Conservation (phyloP, 2,797 vertebrate species). For the Gymnocypris eckloni region DNA sequence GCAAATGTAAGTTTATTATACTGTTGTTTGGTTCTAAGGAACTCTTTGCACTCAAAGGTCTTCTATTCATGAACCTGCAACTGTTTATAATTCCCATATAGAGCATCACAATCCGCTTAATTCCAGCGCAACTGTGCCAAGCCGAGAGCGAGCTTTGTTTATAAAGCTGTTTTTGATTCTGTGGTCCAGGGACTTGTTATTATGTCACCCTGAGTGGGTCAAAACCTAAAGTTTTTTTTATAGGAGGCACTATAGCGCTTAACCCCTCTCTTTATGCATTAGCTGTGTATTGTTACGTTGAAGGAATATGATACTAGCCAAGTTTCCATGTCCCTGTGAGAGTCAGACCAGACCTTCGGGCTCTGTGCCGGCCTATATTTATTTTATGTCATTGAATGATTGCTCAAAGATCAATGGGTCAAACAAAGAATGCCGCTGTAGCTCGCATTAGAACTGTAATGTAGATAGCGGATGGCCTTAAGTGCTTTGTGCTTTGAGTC, state of each 20-base stretch:
- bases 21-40: slow-evolving; percentile 14
- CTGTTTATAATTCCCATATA: slow-evolving; percentile 47
- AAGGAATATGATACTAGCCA: slow-evolving; percentile 27
- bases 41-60: slow-evolving; percentile 36
- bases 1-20: slow-evolving; percentile 6
- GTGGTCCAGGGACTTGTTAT: slow-evolving; percentile 18
- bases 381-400: slow-evolving; percentile 19
- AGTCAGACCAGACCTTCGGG: slow-evolving; percentile 26
- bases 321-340: slow-evolving; percentile 32
- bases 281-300: background rate
- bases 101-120: slow-evolving; percentile 43
- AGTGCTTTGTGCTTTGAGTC: slow-evolving; percentile 6
- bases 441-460: background rate
- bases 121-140: slow-evolving; percentile 1
- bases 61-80: slow-evolving; percentile 38
- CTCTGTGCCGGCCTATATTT: slow-evolving; percentile 30
- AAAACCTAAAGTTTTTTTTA: slow-evolving; percentile 30
- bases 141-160: slow-evolving; percentile 38
- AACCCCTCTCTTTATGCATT: slow-evolving; percentile 2
- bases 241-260: slow-evolving; percentile 1
- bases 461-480: background rate
- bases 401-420: slow-evolving; percentile 37
- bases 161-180: slow-evolving; percentile 26
- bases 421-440: slow-evolving; percentile 5
- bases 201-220: slow-evolving; percentile 38